Base-by-base conservation (phyloP, 2,797 vertebrate species). In the Borostomias antarcticus region DNA sequence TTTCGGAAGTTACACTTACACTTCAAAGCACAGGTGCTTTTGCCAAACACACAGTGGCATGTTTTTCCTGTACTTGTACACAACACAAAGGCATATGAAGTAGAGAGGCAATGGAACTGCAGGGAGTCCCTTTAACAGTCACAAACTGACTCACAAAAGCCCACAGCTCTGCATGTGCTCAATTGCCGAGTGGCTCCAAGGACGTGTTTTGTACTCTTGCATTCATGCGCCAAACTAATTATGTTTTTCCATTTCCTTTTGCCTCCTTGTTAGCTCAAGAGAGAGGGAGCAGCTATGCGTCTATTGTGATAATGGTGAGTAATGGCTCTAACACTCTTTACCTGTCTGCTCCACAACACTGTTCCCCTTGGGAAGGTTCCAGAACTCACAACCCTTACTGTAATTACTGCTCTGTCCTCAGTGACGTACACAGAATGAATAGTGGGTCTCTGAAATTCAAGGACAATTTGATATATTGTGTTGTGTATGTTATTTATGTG, bases 251-350 rank as follows among this genome's bases (percentile, higher is more conserved):
- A 82, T 77, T 85, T 30, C 77, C 54, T 76, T 1, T 82, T 77
- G 73, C 64, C 50, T 68, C 70, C 69, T 80, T 51, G 61, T 84
- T 83, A 87, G 81, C 81, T 43, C 64, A 78, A 58, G 68, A 70
- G 71, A 75, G 73, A 50, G 57, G 47, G 50, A 74, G 68, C 70
- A 68, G 82, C 67, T 76, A 89, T 85, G 88, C 75, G 58, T 85
- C 77, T 70, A 69, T 78, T 59, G 68, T 82, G 81, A 89, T 89
- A 86, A 93, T 92, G 89, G 91, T 91, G 82, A 92, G 90, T 89
- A 81, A 83, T 86, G 64, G 69, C 5, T 29, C 45, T 63, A 3
- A 51, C 69, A 56, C 70, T 62, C 68, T 17, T 75, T 71, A 79
- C 70, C 69, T 35, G 60, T 74, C 67, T 70, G 79, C 81, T 85